These are phyloP conservation scores for Diadegma fenestrale DNA, from an alignment of 2,888 invertebrate genomes.

Conservation along the genomic window DNA sequence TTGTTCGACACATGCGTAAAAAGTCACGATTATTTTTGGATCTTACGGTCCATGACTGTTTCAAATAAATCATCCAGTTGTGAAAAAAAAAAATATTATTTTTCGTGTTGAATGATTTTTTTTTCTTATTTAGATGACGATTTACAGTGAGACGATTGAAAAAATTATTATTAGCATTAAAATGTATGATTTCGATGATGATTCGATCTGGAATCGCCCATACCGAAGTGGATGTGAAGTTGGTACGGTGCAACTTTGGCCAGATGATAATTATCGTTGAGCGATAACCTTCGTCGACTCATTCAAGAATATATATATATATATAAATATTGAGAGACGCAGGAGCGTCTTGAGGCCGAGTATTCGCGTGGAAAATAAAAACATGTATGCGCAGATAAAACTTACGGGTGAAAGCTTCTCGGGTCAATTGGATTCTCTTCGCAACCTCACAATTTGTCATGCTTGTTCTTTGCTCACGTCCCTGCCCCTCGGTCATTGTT, in stretches of 20 bases:
- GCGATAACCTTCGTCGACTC: constrained; percentile 67
- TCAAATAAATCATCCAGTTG: background rate
- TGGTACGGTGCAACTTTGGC: constrained; percentile 50
- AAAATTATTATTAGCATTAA: background rate
- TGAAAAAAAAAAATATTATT: too few species aligned
- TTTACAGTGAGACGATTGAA: background rate
- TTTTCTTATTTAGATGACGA: background rate
- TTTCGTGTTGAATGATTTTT: background rate
- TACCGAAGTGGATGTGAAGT: constrained; percentile 20
- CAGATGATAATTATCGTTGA: constrained; percentile 68
- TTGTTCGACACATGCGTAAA: too few species aligned
- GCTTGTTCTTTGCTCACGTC: constrained; percentile 46
- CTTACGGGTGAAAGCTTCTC: constrained; percentile 68
- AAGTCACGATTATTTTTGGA: background rate
- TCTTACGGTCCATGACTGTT: too few species aligned
- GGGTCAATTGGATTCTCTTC: constrained; percentile 71
- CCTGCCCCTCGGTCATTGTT: constrained; percentile 52
- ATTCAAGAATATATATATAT: background rate
- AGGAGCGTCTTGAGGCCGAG: too few species aligned
- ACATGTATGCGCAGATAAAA: constrained; percentile 31
- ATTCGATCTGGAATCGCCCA: constrained; percentile 15
- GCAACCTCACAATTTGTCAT: constrained; percentile 67
- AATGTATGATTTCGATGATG: background rate
- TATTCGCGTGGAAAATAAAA: too few species aligned
- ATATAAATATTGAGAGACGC: background rate